Evolutionary conservation across 2,797 vertebrate species (phyloP), one percentile per base, ranked within the genome.

Genomic region (Danio albolineatus): DNA sequence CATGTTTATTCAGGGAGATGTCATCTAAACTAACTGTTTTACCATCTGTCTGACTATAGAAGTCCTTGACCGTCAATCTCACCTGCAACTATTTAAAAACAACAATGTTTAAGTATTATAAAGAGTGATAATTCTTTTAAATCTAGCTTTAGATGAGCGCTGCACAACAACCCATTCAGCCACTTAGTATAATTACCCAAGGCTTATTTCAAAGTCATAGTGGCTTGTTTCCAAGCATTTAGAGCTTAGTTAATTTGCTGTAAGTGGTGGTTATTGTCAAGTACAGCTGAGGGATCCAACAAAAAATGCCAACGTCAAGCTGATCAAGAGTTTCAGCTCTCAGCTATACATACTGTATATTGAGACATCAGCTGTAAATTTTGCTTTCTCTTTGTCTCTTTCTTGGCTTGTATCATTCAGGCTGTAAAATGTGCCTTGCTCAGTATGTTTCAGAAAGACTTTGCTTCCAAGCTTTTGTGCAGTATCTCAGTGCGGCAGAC

Each of bases 1-100:
- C 84, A 92, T 93, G 91, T 91, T 92, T 93, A 91, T 93, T 93
- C 89, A 93, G 88, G 76, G 19, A 8, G 19, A 44, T 48, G 36
- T 57, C 53, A 16, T 56, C 62, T 76, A 85, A 83, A 91, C 90
- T 88, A 89, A 88, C 70, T 48, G 14, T 80, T 83, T 78, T 67
- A 57, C 67, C 62, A 64, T 74, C 57, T 64, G 62, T 8, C 66
- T 61, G 57, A 62, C 57, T 44, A 67, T 14, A 28, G 16, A 64
- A 64, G n/a, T 59, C 60, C 71, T 57, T 78, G 57, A 71, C 48
- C 39, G 41, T 5, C 10, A 14, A 16, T 43, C 57, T 21, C 61
- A 41, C 39, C 16, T 19, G 60, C 43, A 74, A 6, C 7, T 21
- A 36, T 69, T 7, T 14, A 1, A 17, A 79, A 73, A 67, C 16